phyloP scores from a whole-genome alignment of 2,888 invertebrate species.

The Acrobasis suavella region DNA sequence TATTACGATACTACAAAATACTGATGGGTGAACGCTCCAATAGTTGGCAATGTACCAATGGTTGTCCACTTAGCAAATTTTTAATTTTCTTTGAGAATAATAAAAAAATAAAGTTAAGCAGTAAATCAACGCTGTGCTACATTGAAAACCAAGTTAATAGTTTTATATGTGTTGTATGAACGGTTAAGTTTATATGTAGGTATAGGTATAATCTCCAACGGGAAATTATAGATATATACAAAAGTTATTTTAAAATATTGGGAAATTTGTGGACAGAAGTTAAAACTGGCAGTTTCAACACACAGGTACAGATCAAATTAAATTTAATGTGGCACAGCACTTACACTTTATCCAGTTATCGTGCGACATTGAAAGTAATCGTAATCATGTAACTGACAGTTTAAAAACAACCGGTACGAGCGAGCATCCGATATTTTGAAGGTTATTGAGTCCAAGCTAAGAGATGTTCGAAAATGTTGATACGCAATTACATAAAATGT shows the following conservation, averaged over 20 bases:
- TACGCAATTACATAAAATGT: too few relatives aligned
- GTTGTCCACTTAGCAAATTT: too few relatives aligned
- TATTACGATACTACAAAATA: too few relatives aligned
- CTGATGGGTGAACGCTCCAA: slow-evolving; percentile 22
- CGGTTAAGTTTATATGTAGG: too few relatives aligned
- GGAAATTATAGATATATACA: too few relatives aligned
- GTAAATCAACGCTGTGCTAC: too few relatives aligned
- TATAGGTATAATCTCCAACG: too few relatives aligned
- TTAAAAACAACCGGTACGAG: slow-evolving; percentile 15
- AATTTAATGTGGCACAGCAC: slow-evolving; percentile 8
- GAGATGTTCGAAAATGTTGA: not conserved
- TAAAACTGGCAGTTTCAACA: slow-evolving; percentile 1
- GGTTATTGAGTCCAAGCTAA: not conserved
- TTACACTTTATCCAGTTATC: slow-evolving; percentile 21
- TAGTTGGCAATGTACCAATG: slow-evolving; percentile 27
- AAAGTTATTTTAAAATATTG: too few relatives aligned
- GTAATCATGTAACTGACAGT: slow-evolving; percentile 26
- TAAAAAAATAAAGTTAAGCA: too few relatives aligned
- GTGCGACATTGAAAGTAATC: slow-evolving; percentile 28
- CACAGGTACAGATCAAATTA: slow-evolving; percentile 11
- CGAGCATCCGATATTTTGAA: slow-evolving; percentile 8
- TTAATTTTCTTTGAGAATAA: too few relatives aligned
- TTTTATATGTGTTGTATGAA: too few relatives aligned
- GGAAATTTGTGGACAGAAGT: not conserved
- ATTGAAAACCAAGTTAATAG: too few relatives aligned